Evolutionary conservation across 2,888 invertebrate species (phyloP).

Genomic region (Drosophila leonis): DNA sequence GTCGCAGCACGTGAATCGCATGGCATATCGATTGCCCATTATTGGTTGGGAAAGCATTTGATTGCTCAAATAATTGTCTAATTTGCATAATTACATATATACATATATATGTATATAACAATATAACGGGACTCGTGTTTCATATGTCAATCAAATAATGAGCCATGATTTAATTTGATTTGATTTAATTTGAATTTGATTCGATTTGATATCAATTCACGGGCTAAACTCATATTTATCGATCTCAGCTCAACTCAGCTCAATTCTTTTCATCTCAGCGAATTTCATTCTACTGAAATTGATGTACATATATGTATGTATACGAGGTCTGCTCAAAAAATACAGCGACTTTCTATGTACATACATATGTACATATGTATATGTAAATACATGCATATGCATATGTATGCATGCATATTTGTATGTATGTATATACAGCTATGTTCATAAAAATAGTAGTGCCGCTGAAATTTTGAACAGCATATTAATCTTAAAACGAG

Average conservation of each 20-base stretch:
- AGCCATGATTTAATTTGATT: background rate
- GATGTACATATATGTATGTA: too few species aligned
- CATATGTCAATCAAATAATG: background rate
- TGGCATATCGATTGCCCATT: slow-evolving; percentile 4
- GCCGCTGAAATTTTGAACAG: too few species aligned
- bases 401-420: background rate
- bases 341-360: background rate
- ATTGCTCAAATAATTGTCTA: background rate
- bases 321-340: too few species aligned
- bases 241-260: background rate
- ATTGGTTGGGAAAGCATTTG: slow-evolving; percentile 7
- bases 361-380: background rate
- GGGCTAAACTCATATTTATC: background rate
- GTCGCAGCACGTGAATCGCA: slow-evolving; percentile 8
- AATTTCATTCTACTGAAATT: background rate
- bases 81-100: slow-evolving; percentile 4
- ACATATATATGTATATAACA: background rate
- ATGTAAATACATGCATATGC: background rate
- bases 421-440: background rate
- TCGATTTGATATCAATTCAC: background rate
- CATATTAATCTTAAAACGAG: too few species aligned
- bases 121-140: background rate
- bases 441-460: too few species aligned
- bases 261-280: too few species aligned
- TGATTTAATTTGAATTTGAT: background rate